phyloP scores from a whole-genome alignment of 2,888 invertebrate species.

The Sphaeridia pumilis region DNA sequence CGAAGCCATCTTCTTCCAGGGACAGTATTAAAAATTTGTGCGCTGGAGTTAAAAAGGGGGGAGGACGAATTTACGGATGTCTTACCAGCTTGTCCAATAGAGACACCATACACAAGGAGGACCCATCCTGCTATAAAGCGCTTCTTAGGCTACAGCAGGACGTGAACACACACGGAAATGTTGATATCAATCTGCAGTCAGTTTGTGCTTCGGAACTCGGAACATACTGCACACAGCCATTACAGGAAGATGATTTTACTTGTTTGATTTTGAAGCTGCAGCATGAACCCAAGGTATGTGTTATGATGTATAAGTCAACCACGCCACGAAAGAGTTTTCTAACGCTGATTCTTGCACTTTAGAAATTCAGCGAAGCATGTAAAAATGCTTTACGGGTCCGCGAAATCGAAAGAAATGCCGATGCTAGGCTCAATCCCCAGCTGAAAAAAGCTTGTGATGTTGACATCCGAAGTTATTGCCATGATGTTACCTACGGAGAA shows the following conservation, averaged over 20 bases:
- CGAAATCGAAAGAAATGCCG: slow-evolving; percentile 79
- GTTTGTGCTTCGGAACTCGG: slow-evolving; percentile 78
- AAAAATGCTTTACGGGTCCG: slow-evolving; percentile 70
- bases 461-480: slow-evolving; percentile 67
- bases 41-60: slow-evolving; percentile 59
- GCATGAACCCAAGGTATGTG: no score
- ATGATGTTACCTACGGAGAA: slow-evolving; percentile 40
- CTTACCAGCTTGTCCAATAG: slow-evolving; percentile 41
- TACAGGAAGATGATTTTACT: no score
- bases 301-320: no score
- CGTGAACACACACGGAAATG: slow-evolving; percentile 57
- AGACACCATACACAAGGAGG: slow-evolving; percentile 7
- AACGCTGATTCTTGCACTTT: no score
- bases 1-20: no score
- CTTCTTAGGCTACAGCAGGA: slow-evolving; percentile 78
- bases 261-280: no score
- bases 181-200: slow-evolving; percentile 72
- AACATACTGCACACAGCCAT: slow-evolving; percentile 73
- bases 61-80: slow-evolving; percentile 77
- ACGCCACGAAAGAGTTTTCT: no score
- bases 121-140: slow-evolving; percentile 58
- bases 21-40: slow-evolving; percentile 69
- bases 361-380: slow-evolving; percentile 63
- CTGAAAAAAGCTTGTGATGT: slow-evolving; percentile 65
- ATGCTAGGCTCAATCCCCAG: slow-evolving; percentile 48